A percentile compares a stretch with the other conserved stretches of the same genome.
Evolutionary conservation across 2,797 vertebrate genomes (phyloP).

Genomic region (Salarias fasciatus): DNA sequence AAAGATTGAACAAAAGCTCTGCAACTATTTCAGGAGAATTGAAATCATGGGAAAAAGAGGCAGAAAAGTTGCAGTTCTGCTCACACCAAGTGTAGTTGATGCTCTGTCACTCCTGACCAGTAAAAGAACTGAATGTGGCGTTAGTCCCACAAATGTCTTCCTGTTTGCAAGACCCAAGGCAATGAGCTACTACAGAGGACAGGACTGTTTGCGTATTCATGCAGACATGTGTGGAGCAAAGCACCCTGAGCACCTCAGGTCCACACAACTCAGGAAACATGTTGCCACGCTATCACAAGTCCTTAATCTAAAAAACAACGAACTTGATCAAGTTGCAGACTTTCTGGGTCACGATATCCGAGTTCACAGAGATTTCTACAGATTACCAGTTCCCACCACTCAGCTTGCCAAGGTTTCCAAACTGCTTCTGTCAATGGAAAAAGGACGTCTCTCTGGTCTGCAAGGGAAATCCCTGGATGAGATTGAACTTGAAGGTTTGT

Average conservation of each 20-base stretch:
- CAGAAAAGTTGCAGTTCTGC: too few species aligned
- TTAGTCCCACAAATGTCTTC: background rate
- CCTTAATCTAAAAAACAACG: slow-evolving; percentile 40
- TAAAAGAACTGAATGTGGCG: too few species aligned
- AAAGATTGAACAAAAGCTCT: too few species aligned
- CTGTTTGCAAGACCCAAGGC: background rate
- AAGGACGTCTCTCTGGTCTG: too few species aligned
- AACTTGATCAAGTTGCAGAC: slow-evolving; percentile 45
- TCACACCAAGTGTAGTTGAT: too few species aligned
- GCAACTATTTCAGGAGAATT: too few species aligned
- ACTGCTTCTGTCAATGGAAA: slow-evolving; percentile 36
- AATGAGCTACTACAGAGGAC: background rate
- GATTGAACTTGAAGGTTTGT: too few species aligned
- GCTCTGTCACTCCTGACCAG: too few species aligned
- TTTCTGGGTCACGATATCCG: slow-evolving; percentile 37
- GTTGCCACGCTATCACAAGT: slow-evolving; percentile 48
- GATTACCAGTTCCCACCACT: slow-evolving; percentile 31
- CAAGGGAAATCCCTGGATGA: too few species aligned
- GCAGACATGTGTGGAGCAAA: slow-evolving; percentile 27
- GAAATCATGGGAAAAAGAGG: too few species aligned
- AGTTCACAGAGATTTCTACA: slow-evolving; percentile 38
- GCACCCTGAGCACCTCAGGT: slow-evolving; percentile 44
- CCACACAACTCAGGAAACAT: slow-evolving; percentile 45
- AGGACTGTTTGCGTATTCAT: background rate
- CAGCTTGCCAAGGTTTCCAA: slow-evolving; percentile 51